These are phyloP conservation scores for Mercenaria mercenaria DNA, from an alignment of 1,140 invertebrate species.

Conservation along the genomic window DNA sequence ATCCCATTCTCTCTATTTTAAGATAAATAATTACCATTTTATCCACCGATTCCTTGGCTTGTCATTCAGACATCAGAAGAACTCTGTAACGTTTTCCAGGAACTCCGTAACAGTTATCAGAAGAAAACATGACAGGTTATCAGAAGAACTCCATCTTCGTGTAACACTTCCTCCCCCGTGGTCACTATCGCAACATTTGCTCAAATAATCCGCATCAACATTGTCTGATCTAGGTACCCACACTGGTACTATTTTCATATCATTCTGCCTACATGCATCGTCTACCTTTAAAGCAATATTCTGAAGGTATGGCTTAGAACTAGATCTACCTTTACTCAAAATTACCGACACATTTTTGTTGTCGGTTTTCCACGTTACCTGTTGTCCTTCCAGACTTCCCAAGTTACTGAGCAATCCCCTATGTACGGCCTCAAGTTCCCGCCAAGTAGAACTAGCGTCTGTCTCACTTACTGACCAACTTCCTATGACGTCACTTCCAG, in stretches of 20 bases:
- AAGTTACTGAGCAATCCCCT: neutral
- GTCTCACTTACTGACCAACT: neutral
- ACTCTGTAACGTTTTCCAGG: too few species aligned
- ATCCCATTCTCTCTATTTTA: too few species aligned
- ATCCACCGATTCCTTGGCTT: too few species aligned
- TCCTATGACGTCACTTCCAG: neutral
- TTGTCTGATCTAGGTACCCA: neutral
- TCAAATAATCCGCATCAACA: neutral
- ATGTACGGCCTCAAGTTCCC: neutral
- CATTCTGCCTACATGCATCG: neutral
- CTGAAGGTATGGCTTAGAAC: neutral
- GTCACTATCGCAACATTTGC: neutral
- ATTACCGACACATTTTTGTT: constrained; percentile 44
- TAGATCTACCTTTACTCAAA: neutral
- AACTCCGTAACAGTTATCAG: too few species aligned
- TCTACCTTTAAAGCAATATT: neutral
- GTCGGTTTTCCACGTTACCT: neutral
- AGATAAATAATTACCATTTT: too few species aligned
- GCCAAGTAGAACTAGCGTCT: neutral
- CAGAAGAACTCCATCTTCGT: too few species aligned
- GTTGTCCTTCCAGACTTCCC: neutral
- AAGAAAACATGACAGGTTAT: too few species aligned
- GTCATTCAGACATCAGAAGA: too few species aligned
- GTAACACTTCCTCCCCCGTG: too few species aligned
- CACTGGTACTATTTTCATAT: neutral